Evolutionary conservation across 2,113 vertebrate species (phyloP).

Genomic region (Epinephelus cyanopodus): DNA sequence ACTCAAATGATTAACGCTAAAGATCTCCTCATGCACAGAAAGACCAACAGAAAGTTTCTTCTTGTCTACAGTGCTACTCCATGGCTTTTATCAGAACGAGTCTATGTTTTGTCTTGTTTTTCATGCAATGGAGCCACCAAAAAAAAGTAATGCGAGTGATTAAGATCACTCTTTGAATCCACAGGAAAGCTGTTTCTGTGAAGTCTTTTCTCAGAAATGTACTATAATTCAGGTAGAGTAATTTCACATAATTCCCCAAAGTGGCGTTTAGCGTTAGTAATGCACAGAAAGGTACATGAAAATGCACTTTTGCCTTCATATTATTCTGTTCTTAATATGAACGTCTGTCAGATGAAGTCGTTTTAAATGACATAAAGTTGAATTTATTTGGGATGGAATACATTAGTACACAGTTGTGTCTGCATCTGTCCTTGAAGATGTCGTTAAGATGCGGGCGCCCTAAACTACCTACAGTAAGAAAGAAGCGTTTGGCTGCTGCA

Average conservation of each 20-base stretch:
- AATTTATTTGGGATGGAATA: conserved; percentile 31
- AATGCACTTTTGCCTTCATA: not conserved
- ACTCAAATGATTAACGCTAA: not conserved
- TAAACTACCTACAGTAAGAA: not conserved
- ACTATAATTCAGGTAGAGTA: conserved; percentile 12
- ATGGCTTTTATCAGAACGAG: not conserved
- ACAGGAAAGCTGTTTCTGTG: conserved; percentile 3
- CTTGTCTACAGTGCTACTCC: not conserved
- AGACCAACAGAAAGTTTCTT: not conserved
- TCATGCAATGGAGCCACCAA: not conserved
- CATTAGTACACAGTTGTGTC: not conserved
- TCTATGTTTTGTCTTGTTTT: not conserved
- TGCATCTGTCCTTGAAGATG: conserved; percentile 26
- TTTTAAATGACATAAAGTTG: conserved; percentile 3
- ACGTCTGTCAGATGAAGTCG: conserved; percentile 2
- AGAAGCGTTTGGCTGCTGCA: conserved; percentile 7
- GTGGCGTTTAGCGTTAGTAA: conserved; percentile 5
- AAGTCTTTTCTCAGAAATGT: conserved; percentile 17
- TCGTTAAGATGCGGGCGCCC: not conserved
- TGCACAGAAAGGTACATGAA: conserved; percentile 18
- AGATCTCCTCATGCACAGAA: not conserved
- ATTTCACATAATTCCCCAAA: conserved; percentile 24
- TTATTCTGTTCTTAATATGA: conserved; percentile 4
- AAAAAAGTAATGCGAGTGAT: not conserved
- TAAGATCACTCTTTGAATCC: not conserved